Evolutionary conservation across 2,888 invertebrate genomes (phyloP).

Genomic region (Drosophila eohydei): DNA sequence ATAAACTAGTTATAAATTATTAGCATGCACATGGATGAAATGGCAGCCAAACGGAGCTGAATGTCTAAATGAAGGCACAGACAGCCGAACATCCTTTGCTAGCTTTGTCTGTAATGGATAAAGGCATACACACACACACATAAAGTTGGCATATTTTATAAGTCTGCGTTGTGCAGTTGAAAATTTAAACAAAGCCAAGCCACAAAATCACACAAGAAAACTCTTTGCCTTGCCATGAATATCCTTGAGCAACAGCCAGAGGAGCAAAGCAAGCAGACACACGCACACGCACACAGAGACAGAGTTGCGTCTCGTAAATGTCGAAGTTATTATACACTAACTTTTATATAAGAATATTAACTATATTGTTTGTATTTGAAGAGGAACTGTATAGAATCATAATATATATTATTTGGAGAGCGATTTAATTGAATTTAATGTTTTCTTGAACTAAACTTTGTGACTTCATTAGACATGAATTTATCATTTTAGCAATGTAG

Average conservation of each 20-base stretch:
- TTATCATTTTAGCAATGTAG: too few relatives aligned
- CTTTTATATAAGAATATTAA: not conserved
- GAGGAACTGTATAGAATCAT: not conserved
- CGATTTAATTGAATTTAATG: too few relatives aligned
- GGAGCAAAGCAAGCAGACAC: slow-evolving; percentile 5
- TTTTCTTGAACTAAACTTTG: too few relatives aligned
- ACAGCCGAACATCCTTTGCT: slow-evolving; percentile 36
- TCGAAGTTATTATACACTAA: slow-evolving; percentile 43
- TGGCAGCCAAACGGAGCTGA: slow-evolving; percentile 64
- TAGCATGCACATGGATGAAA: slow-evolving; percentile 65
- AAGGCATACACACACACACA: slow-evolving; percentile 15
- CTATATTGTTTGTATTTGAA: not conserved
- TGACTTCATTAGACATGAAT: too few relatives aligned
- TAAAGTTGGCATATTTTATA: slow-evolving; percentile 65
- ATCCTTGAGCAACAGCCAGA: slow-evolving; percentile 48
- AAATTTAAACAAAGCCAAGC: slow-evolving; percentile 73
- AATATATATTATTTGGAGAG: too few relatives aligned
- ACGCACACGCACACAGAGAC: slow-evolving; percentile 1
- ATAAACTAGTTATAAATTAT: slow-evolving; percentile 80
- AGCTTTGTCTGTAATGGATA: slow-evolving; percentile 63
- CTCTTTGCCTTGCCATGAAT: slow-evolving; percentile 44
- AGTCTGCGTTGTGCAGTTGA: slow-evolving; percentile 56
- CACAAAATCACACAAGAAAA: slow-evolving; percentile 57
- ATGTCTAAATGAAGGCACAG: slow-evolving; percentile 56
- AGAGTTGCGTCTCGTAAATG: slow-evolving; percentile 2